Conservation (phyloP, 1,140 invertebrate species). For the Aporrectodea caliginosa region DNA sequence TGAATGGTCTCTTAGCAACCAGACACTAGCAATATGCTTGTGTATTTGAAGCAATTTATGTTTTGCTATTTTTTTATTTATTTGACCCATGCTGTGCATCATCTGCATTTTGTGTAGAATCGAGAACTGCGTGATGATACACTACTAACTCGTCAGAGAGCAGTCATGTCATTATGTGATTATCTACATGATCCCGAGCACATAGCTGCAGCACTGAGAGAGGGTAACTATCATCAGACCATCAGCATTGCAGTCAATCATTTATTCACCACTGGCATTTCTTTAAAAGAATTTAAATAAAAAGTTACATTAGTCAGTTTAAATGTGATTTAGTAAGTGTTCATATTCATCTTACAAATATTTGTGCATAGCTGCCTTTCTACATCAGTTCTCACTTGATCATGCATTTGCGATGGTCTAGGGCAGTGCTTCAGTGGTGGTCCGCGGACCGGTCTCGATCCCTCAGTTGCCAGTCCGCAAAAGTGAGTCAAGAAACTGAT, state of each 20-base stretch:
- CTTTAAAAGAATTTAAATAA: background rate
- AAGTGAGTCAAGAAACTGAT: too few species aligned
- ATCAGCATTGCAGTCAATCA: background rate
- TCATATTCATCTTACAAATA: background rate
- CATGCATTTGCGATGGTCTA: too few species aligned
- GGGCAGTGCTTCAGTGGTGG: too few species aligned
- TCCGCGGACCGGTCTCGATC: too few species aligned
- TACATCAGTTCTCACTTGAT: too few species aligned
- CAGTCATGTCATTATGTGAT: conserved; percentile 54
- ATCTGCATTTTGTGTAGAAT: conserved; percentile 40
- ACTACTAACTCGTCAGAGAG: conserved; percentile 50
- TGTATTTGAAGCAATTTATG: too few species aligned
- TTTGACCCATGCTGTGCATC: background rate
- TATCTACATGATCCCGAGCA: conserved; percentile 57
- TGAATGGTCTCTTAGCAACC: background rate
- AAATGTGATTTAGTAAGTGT: too few species aligned
- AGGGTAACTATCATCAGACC: conserved; percentile 36
- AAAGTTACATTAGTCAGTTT: too few species aligned
- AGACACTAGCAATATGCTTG: too few species aligned
- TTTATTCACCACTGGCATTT: background rate
- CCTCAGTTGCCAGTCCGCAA: too few species aligned
- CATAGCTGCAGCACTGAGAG: conserved; percentile 51
- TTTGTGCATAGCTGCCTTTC: too few species aligned
- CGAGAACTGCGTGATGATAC: conserved; percentile 50
- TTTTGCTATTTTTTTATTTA: background rate